A percentile compares a stretch with the other conserved stretches of the same genome.
These are phyloP conservation scores for Cairina moschata DNA, from an alignment of 2,113 vertebrate species.

Conservation along the genomic window DNA sequence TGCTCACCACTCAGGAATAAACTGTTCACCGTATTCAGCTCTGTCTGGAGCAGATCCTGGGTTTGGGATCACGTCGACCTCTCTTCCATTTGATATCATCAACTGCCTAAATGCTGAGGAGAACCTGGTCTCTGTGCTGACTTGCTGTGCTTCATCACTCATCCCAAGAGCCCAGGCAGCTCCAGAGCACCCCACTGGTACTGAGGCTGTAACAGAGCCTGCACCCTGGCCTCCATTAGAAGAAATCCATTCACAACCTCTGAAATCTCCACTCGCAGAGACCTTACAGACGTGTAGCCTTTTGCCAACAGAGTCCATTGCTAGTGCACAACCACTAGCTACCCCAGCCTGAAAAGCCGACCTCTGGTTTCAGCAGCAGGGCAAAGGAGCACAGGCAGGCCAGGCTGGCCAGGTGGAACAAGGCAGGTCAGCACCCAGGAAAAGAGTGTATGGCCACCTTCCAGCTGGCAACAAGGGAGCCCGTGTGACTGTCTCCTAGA, in stretches of 20 bases:
- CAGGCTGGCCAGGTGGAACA: neutral
- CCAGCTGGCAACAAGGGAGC: neutral
- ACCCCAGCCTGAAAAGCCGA: neutral
- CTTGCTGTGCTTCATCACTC: neutral
- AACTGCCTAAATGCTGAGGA: neutral
- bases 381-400: neutral
- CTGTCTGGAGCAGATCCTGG: neutral
- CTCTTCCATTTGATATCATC: neutral
- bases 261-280: neutral
- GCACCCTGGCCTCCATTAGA: neutral
- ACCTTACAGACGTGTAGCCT: neutral
- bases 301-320: neutral
- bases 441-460: neutral
- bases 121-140: neutral
- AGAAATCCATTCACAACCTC: neutral
- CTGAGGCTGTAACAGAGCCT: neutral
- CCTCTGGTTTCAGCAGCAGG: neutral
- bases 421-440: neutral
- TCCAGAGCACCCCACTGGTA: neutral
- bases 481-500: neutral
- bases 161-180: neutral
- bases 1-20: neutral
- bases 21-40: neutral
- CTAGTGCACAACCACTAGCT: neutral
- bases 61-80: neutral